Conservation (phyloP, 1,140 invertebrate species). For the Mamestra configurata region DNA sequence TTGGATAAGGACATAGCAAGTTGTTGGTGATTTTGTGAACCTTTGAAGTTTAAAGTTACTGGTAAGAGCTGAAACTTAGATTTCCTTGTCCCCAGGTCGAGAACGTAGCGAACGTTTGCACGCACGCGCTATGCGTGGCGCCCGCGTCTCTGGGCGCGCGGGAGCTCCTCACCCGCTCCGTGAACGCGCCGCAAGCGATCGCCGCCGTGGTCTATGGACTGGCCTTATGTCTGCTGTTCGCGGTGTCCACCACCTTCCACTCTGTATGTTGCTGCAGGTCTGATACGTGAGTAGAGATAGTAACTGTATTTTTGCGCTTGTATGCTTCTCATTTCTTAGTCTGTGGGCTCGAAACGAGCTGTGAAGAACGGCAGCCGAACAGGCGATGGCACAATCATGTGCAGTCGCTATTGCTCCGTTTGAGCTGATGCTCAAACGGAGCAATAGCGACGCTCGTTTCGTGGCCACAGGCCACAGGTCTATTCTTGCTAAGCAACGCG, state of each 20-base stretch:
- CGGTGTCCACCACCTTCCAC: conserved; percentile 97
- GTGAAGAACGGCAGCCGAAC: too few relatives aligned
- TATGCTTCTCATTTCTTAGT: not conserved
- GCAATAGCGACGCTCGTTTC: too few relatives aligned
- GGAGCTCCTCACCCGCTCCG: conserved; percentile 92
- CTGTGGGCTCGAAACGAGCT: not conserved
- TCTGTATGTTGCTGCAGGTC: conserved; percentile 93
- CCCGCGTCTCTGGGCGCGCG: conserved; percentile 93
- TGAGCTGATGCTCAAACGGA: too few relatives aligned
- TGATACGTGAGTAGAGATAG: conserved; percentile 89
- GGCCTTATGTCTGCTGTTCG: conserved; percentile 95
- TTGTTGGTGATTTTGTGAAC: too few relatives aligned
- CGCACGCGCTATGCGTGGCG: conserved; percentile 95
- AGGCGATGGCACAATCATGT: too few relatives aligned
- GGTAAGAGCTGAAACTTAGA: not conserved
- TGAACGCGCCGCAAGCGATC: conserved; percentile 92
- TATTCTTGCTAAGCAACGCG: not conserved
- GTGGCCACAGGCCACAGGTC: not conserved
- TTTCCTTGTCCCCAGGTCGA: conserved; percentile 89
- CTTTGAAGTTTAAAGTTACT: too few relatives aligned
- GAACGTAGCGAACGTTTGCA: conserved; percentile 96
- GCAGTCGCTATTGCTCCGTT: too few relatives aligned
- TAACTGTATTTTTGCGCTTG: not conserved
- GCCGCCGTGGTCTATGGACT: conserved; percentile 95
- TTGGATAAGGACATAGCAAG: too few relatives aligned